Base-by-base conservation (phyloP, 2,113 vertebrate species). In the Myotis davidii region DNA sequence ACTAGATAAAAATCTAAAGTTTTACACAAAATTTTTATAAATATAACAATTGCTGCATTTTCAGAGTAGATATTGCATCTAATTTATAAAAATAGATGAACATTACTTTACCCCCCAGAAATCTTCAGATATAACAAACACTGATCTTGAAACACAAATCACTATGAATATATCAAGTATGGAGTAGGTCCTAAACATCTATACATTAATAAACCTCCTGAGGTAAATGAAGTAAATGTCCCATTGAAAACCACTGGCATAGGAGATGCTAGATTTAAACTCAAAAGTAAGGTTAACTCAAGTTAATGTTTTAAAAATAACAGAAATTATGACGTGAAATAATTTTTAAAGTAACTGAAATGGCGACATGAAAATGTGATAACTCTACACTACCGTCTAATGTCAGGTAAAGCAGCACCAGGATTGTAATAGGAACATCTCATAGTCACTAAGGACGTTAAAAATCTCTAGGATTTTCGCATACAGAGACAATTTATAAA, bases 101-200 rank as follows among this genome's bases (percentile, higher is more conserved):
- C 32, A n/a, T 67, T n/a, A 94, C 50, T 89, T 91, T 54, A 50
- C 67, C 50, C 72, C 17, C 25, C 50, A 32, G 61, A 88, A 6
- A 9, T 14, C 16, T 82, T 86, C 29, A 20, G 5, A 48, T 81
- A 45, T n/a, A 67, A 67, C 23, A 14, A 77, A 37, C 81, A 56
- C 42, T 64, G 69, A 92, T 79, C 74, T 23, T 69, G 37, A 90
- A 39, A 83, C 34, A 92, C 42, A 88, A 78, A 56, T 88, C 88
- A 73, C 64, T 81, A 13, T 77, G 37, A 91, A 78, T 76, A 48
- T 65, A 65, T 25, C n/a, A 94, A 93, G 13, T 34, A 76, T 34
- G 2, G 20, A 79, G 20, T 70, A 78, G 8, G 16, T 42, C 29
- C 27, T 79, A 79, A 39, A 72, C 48, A 90, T 37, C 16, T 39